A percentile compares a stretch with the other conserved stretches of the same genome.
Evolutionary conservation across 2,888 invertebrate genomes (phyloP).

Genomic region (Drosophila fulvimacula): DNA sequence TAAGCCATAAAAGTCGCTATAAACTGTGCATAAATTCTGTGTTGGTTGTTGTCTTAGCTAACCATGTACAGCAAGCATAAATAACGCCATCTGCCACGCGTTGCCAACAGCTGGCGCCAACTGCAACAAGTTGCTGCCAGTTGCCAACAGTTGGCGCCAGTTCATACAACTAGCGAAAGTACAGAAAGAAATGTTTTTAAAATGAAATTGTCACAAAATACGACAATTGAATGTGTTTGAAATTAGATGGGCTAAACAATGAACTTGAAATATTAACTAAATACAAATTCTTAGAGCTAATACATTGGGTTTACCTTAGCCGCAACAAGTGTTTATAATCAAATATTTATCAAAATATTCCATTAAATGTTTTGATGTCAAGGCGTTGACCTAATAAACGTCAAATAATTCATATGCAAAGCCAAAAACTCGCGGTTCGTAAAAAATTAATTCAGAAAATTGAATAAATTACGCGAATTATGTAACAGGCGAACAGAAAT

Average conservation of each 20-base stretch:
- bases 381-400: constrained; percentile 30
- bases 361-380: background rate
- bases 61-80: too few relatives aligned
- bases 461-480: constrained; percentile 84
- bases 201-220: constrained; percentile 15
- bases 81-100: too few relatives aligned
- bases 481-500: constrained; percentile 79
- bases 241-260: background rate
- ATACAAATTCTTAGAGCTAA: background rate
- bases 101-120: constrained; percentile 11
- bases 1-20: background rate
- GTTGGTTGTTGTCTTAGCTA: constrained; percentile 11
- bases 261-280: background rate
- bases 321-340: background rate
- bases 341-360: constrained; percentile 15
- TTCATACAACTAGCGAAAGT: background rate
- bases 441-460: constrained; percentile 81
- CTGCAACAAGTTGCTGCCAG: background rate
- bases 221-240: constrained; percentile 2
- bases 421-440: constrained; percentile 58
- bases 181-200: background rate
- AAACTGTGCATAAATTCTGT: background rate
- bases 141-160: background rate
- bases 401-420: constrained; percentile 58
- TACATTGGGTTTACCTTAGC: background rate